These are phyloP conservation scores for Unio delphinus DNA, from an alignment of 2,888 invertebrate genomes.

Conservation along the genomic window DNA sequence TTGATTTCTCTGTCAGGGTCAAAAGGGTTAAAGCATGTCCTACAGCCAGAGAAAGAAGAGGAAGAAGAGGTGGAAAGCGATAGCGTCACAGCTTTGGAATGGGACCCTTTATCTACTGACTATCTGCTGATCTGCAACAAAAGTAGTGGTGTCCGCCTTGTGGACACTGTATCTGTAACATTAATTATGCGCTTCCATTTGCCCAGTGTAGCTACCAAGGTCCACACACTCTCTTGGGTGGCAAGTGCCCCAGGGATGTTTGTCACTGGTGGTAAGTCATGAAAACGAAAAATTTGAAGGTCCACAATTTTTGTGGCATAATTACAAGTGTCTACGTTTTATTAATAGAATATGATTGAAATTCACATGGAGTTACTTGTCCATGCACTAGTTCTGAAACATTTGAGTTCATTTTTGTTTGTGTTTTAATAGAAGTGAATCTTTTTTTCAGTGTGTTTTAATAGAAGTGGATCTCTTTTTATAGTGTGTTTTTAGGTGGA, in stretches of 20 bases:
- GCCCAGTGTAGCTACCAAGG: slow-evolving; percentile 68
- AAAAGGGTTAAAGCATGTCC: slow-evolving; percentile 47
- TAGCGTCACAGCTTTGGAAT: slow-evolving; percentile 68
- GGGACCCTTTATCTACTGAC: slow-evolving; percentile 72
- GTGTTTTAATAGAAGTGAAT: too few relatives aligned
- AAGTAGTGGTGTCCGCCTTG: slow-evolving; percentile 62
- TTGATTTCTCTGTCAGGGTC: slow-evolving; percentile 33
- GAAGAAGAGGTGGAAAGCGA: slow-evolving; percentile 48
- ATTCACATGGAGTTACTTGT: too few relatives aligned
- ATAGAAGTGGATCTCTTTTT: too few relatives aligned
- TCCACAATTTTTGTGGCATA: not conserved
- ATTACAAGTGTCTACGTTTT: too few relatives aligned
- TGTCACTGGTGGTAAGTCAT: slow-evolving; percentile 70
- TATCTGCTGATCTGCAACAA: slow-evolving; percentile 69
- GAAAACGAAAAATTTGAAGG: not conserved
- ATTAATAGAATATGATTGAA: too few relatives aligned
- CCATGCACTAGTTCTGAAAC: too few relatives aligned
- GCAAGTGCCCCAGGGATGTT: slow-evolving; percentile 72
- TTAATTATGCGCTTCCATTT: slow-evolving; percentile 66
- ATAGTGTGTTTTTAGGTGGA: too few relatives aligned
- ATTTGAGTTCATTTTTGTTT: too few relatives aligned
- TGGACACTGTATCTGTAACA: slow-evolving; percentile 62
- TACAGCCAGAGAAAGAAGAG: slow-evolving; percentile 49
- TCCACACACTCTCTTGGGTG: slow-evolving; percentile 72
- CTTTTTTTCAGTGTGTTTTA: too few relatives aligned